Percentiles rank a stretch among this genome's conserved stretches.
phyloP scores from a whole-genome alignment of 2,113 vertebrate genomes.

The Cromileptes altivelis region DNA sequence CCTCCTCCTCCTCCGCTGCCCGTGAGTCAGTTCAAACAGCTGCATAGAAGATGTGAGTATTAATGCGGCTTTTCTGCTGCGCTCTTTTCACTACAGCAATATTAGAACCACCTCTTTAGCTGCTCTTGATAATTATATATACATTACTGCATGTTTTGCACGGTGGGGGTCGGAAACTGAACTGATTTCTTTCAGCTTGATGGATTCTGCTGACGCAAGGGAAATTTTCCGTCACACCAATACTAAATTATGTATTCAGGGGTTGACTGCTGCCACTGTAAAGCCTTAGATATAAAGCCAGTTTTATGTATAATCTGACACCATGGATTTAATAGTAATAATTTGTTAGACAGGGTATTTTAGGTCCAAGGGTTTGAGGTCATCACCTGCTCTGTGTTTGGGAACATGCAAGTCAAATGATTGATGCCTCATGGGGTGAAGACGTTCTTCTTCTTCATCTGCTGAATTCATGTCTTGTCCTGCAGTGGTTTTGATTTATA shows the following conservation, averaged over 20 bases:
- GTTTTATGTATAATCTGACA: neutral
- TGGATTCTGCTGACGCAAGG: slow-evolving; percentile 78
- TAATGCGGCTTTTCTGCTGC: slow-evolving; percentile 72
- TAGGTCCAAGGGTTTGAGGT: neutral
- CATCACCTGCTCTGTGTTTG: neutral
- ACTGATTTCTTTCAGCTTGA: slow-evolving; percentile 55
- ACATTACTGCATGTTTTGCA: neutral
- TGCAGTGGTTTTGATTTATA: slow-evolving; percentile 10
- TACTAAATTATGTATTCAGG: slow-evolving; percentile 64
- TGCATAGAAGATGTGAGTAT: slow-evolving; percentile 86
- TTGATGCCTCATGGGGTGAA: slow-evolving; percentile 5
- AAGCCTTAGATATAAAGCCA: neutral
- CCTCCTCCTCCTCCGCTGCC: slow-evolving; percentile 60
- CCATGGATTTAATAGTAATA: neutral
- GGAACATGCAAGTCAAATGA: neutral
- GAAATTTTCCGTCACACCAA: slow-evolving; percentile 55
- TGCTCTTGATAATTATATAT: neutral
- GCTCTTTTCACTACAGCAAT: neutral
- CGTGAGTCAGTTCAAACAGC: slow-evolving; percentile 79
- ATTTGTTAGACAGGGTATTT: neutral
- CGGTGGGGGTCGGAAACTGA: neutral
- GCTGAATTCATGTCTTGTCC: neutral
- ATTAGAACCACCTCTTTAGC: neutral
- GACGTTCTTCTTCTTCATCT: neutral
- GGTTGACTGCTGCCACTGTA: slow-evolving; percentile 19